Percentiles rank a stretch among this genome's conserved stretches.
These are phyloP conservation scores for Podabrus alpinus DNA, from an alignment of 2,888 invertebrate genomes.

Conservation along the genomic window DNA sequence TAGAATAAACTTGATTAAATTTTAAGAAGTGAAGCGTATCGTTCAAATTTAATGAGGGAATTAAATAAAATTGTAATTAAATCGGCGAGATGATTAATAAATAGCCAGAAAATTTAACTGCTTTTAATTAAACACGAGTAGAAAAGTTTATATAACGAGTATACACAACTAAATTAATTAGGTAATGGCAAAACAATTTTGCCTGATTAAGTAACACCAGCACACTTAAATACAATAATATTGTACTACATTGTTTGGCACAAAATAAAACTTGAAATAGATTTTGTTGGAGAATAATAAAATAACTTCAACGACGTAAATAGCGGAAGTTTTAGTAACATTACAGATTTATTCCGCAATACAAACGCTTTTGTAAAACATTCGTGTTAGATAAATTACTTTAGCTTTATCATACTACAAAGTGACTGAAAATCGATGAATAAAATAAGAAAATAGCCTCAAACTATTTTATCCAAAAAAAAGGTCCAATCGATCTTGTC, in stretches of 20 bases:
- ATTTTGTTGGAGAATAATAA: neutral
- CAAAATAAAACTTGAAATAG: neutral
- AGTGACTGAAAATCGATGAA: neutral
- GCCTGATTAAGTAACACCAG: neutral
- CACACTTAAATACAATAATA: neutral
- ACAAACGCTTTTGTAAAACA: neutral
- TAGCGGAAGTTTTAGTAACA: neutral
- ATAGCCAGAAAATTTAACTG: neutral
- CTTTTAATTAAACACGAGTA: neutral
- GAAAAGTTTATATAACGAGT: neutral
- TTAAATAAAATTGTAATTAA: neutral
- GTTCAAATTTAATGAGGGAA: neutral
- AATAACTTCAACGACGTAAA: neutral
- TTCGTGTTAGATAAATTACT: neutral
- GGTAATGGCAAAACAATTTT: neutral
- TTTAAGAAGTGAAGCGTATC: neutral
- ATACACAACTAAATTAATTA: neutral
- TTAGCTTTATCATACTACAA: neutral
- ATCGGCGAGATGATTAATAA: neutral
- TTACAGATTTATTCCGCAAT: neutral
- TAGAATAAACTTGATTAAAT: neutral
- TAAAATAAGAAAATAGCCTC: neutral
- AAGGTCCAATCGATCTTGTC: neutral
- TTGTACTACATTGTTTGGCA: neutral
- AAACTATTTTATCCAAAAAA: neutral